phyloP scores from a whole-genome alignment of 2,113 vertebrate genomes.

The Nannospalax galili region DNA sequence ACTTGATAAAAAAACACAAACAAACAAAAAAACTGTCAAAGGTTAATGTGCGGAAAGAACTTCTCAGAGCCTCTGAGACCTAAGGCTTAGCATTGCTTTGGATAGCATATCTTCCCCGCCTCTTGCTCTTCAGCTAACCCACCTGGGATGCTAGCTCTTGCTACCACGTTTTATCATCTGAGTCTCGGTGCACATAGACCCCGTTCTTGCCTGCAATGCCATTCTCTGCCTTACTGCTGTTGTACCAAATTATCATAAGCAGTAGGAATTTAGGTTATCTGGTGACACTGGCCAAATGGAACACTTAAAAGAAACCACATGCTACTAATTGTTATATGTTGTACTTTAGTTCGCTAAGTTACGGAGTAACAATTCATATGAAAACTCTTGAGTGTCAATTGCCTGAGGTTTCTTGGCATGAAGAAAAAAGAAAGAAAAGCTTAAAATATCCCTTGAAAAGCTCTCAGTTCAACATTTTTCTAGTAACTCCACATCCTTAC shows the following conservation, averaged over 20 bases:
- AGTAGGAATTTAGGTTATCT: constrained; percentile 64
- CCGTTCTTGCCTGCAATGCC: not conserved
- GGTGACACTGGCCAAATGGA: constrained; percentile 68
- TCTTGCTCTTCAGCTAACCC: not conserved
- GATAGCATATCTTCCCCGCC: not conserved
- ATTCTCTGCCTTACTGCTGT: constrained; percentile 45
- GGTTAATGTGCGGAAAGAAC: not conserved
- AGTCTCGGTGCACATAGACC: not conserved
- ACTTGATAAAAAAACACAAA: not conserved
- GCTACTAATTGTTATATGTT: constrained; percentile 80
- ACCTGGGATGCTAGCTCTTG: not conserved
- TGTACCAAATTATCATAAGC: constrained; percentile 61
- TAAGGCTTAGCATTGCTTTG: not conserved
- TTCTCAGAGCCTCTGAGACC: not conserved
- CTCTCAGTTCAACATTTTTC: constrained; percentile 58
- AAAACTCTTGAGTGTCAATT: constrained; percentile 70
- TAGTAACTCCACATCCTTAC: constrained; percentile 63
- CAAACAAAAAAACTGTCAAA: constrained; percentile 22
- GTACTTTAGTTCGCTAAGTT: constrained; percentile 76
- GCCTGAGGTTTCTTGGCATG: constrained; percentile 79
- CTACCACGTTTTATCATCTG: not conserved
- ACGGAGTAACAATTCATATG: constrained; percentile 73
- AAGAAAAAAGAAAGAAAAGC: constrained; percentile 73
- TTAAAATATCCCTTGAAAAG: constrained; percentile 71
- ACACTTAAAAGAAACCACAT: constrained; percentile 78